Conservation (phyloP, 2,888 invertebrate genomes). For the Apamea monoglypha region DNA sequence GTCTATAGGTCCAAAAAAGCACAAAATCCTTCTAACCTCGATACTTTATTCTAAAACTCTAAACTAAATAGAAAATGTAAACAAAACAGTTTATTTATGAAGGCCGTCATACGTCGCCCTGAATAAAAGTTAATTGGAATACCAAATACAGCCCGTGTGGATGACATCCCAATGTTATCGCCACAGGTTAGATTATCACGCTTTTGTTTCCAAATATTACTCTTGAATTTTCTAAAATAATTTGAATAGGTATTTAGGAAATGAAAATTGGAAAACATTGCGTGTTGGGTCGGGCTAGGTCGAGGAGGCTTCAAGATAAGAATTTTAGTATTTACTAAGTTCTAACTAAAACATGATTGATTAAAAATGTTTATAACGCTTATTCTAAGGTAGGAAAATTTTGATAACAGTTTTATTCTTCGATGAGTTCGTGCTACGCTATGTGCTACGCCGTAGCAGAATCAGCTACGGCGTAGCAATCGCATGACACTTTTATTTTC, state of each 20-base stretch:
- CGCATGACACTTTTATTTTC: background rate
- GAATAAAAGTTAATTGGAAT: conserved; percentile 61
- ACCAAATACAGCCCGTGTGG: conserved; percentile 29
- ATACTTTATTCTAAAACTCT: conserved; percentile 1
- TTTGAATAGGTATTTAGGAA: conserved; percentile 1
- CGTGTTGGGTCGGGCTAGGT: background rate
- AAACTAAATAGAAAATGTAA: conserved; percentile 31
- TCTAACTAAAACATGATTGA: background rate
- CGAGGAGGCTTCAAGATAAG: background rate
- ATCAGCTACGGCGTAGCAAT: conserved; percentile 2
- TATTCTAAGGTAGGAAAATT: background rate
- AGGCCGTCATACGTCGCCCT: conserved; percentile 35
- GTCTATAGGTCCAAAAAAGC: background rate
- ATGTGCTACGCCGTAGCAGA: conserved; percentile 4
- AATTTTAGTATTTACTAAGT: background rate
- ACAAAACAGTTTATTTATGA: conserved; percentile 24
- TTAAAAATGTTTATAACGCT: background rate
- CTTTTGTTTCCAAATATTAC: conserved; percentile 47
- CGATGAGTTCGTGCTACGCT: background rate
- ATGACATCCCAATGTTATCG: conserved; percentile 53
- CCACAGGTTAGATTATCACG: conserved; percentile 34
- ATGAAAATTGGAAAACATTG: background rate
- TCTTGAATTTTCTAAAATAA: conserved; percentile 11
- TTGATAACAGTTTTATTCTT: background rate
- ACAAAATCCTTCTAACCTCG: background rate